A percentile compares a stretch with the other conserved stretches of the same genome.
These are phyloP conservation scores for Ophion ventricosus DNA, from an alignment of 2,888 invertebrate species.

Conservation along the genomic window DNA sequence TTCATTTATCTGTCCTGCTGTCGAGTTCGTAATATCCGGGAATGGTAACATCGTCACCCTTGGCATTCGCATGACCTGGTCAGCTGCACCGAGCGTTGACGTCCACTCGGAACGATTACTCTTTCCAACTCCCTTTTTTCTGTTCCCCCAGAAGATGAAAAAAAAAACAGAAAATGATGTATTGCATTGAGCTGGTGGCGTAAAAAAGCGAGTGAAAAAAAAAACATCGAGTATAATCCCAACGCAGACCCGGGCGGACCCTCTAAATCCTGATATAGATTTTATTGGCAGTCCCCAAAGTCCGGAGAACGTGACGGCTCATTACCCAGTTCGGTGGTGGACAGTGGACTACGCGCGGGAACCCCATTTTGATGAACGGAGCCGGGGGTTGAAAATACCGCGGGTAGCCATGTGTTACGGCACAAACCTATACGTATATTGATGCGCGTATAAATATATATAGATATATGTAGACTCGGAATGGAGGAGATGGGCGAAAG, in stretches of 20 bases:
- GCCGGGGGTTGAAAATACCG: slow-evolving; percentile 56
- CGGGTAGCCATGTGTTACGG: slow-evolving; percentile 63
- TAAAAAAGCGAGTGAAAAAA: slow-evolving; percentile 58
- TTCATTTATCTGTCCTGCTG: slow-evolving; percentile 57
- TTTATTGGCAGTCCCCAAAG: slow-evolving; percentile 76
- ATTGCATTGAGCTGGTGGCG: slow-evolving; percentile 67
- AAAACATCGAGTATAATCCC: slow-evolving; percentile 25
- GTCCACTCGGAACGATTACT: slow-evolving; percentile 63
- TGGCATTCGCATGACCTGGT: slow-evolving; percentile 58
- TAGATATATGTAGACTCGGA: slow-evolving; percentile 19
- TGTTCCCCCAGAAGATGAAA: slow-evolving; percentile 19
- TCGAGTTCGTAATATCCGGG: slow-evolving; percentile 41
- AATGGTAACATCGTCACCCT: slow-evolving; percentile 49
- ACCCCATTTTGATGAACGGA: slow-evolving; percentile 67
- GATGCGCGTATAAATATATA: not conserved
- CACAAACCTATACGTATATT: not conserved
- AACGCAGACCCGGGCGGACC: slow-evolving; percentile 22
- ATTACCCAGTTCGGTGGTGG: slow-evolving; percentile 78
- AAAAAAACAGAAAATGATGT: slow-evolving; percentile 70
- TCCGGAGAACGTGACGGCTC: slow-evolving; percentile 77
- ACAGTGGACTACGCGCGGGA: slow-evolving; percentile 67
- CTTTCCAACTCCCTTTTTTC: slow-evolving; percentile 43
- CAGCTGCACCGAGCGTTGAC: slow-evolving; percentile 60
- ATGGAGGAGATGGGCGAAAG: slow-evolving; percentile 17
- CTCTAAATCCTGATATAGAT: slow-evolving; percentile 78